Evolutionary conservation across 1,140 invertebrate genomes (phyloP).

Genomic region (Drosophila guanche): DNA sequence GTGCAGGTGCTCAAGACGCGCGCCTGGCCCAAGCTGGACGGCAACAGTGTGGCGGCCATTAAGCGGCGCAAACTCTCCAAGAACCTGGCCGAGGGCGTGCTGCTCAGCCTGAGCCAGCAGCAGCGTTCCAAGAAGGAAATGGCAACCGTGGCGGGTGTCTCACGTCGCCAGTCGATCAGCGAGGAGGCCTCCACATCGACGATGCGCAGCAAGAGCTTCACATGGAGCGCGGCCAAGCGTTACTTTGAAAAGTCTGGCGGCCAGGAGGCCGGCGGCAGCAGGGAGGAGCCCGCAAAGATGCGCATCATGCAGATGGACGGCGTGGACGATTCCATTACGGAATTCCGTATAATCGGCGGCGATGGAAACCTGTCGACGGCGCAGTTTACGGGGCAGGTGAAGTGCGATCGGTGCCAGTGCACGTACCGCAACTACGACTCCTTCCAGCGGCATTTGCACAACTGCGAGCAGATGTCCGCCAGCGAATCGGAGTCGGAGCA

Average conservation of each 20-base stretch:
- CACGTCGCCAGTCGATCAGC: conserved; percentile 60
- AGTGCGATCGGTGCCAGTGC: conserved; percentile 93
- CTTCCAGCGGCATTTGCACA: conserved; percentile 91
- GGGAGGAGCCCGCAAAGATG: conserved; percentile 85
- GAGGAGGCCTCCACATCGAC: conserved; percentile 35
- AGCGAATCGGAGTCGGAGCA: conserved; percentile 90
- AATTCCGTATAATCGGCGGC: conserved; percentile 75
- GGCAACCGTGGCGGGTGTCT: conserved; percentile 58
- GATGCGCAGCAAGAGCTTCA: conserved; percentile 82
- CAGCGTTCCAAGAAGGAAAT: conserved; percentile 73
- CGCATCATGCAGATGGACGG: conserved; percentile 90
- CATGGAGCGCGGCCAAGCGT: conserved; percentile 79
- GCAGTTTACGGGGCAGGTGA: conserved; percentile 88
- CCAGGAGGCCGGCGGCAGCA: not conserved
- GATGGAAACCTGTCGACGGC: conserved; percentile 80
- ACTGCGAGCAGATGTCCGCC: conserved; percentile 89
- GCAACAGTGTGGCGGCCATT: conserved; percentile 87
- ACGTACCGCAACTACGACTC: conserved; percentile 94
- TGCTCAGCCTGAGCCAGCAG: conserved; percentile 83
- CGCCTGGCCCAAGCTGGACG: conserved; percentile 84
- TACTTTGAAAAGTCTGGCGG: conserved; percentile 69
- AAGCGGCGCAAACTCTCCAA: conserved; percentile 87
- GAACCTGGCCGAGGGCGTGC: conserved; percentile 84
- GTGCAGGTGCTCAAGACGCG: conserved; percentile 84
- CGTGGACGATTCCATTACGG: conserved; percentile 87